Base-by-base conservation (phyloP, 2,888 invertebrate species). In the Tipula unca region DNA sequence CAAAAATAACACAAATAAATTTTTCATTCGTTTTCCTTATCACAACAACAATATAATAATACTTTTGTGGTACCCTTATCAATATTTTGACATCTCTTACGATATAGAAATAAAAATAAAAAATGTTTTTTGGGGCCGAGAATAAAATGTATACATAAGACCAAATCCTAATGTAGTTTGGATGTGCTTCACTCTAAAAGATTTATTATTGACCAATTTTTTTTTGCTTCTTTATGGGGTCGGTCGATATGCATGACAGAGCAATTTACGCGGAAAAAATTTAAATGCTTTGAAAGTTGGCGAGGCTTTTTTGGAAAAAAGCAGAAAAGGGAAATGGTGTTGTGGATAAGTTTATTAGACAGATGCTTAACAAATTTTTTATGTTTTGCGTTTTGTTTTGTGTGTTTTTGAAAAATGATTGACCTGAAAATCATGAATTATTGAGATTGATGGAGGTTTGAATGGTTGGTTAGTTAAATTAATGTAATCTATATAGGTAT, bases 371-470 rank as follows among this genome's bases (percentile, higher is more conserved):
- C 17, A 54, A 17, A 17, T 5, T 54, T 32, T 32, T 32, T 32
- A 2, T 17, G 48, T 48, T 48, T 48, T 48, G 48, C 48, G 17
- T 48, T 69, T 69, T 69, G 20, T 69, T 48, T 69, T 20, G 20
- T 69, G 25, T 69, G 69, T 69, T 69, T 69, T 69, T 69, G 69
- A 69, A 25, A 69, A 69, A 69, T 69, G 69, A 69, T 69, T 69
- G 69, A 69, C 69, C 69, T 69, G 69, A 69, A 69, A 69, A 69
- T 69, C 69, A 69, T 69, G 69, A 69, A 69, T n/a, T 69, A 69
- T 69, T 69, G 69, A 69, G 69, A 69, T 69, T 69, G 69, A 69
- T 69, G 69, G 69, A 25, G 69, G 69, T 69, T 69, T 69, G 69
- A 25, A 69, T 25, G 69, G 69, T 69, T 69, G 69, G 69, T 69